Percentiles rank a stretch among this genome's conserved stretches.
phyloP scores from a whole-genome alignment of 2,888 invertebrate species.

The Archaeoteleia sp. region DNA sequence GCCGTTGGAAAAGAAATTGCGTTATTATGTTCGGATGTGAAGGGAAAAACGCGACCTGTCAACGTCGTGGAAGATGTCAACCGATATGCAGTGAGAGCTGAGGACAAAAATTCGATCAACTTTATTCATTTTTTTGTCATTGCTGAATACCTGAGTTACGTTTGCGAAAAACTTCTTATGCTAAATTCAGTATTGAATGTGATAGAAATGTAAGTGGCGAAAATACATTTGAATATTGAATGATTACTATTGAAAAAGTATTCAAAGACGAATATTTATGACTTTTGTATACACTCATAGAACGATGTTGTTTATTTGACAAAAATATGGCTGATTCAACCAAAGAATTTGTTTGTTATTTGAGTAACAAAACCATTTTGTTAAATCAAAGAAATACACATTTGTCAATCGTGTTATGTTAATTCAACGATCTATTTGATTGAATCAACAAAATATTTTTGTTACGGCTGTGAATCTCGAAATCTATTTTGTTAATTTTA shows the following conservation, averaged over 20 bases:
- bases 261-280: no score
- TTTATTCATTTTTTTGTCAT: conserved; percentile 27
- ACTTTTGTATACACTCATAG: no score
- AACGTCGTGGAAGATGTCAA: conserved; percentile 17
- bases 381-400: no score
- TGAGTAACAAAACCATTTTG: no score
- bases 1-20: conserved; percentile 43
- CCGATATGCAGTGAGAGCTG: conserved; percentile 18
- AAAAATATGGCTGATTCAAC: no score
- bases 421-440: no score
- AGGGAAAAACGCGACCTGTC: conserved; percentile 26
- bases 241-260: conserved; percentile 14
- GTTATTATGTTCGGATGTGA: conserved; percentile 34
- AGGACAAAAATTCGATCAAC: conserved; percentile 31
- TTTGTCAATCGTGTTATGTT: no score
- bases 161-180: conserved; percentile 14
- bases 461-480: no score
- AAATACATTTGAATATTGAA: conserved; percentile 34
- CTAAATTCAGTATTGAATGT: conserved; percentile 11
- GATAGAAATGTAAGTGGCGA: conserved; percentile 10
- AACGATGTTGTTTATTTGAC: no score
- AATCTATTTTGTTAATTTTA: no score
- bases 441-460: no score
- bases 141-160: conserved; percentile 27
- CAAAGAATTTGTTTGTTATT: no score